Evolutionary conservation across 2,797 vertebrate species (phyloP).

Genomic region (Erpetoichthys calabaricus): DNA sequence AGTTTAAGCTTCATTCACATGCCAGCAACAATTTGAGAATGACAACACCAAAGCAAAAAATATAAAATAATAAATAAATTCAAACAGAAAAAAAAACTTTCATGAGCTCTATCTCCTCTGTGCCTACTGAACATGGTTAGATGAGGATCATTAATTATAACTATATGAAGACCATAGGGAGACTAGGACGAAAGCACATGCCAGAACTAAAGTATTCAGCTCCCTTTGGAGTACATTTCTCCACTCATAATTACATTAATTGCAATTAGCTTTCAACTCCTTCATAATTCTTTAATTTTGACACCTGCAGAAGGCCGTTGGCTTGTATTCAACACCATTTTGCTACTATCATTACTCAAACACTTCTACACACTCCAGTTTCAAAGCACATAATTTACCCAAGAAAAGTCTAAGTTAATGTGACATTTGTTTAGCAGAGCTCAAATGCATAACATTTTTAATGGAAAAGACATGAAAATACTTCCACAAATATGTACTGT

Average conservation of each 20-base stretch:
- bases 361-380: slow-evolving; percentile 14
- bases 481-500: too few relatives aligned
- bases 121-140: slow-evolving; percentile 12
- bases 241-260: slow-evolving; percentile 28
- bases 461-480: background rate
- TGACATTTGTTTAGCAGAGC: background rate
- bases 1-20: slow-evolving; percentile 7
- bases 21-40: slow-evolving; percentile 18
- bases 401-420: slow-evolving; percentile 10
- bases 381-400: slow-evolving; percentile 11
- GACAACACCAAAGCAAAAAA: slow-evolving; percentile 14
- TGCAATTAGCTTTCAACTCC: slow-evolving; percentile 32
- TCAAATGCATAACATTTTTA: background rate
- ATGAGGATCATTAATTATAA: slow-evolving; percentile 28
- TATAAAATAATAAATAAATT: background rate
- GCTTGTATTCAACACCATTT: slow-evolving; percentile 21
- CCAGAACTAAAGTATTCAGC: slow-evolving; percentile 20
- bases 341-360: slow-evolving; percentile 16
- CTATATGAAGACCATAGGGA: slow-evolving; percentile 13
- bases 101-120: slow-evolving; percentile 13
- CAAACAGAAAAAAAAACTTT: slow-evolving; percentile 14
- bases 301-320: slow-evolving; percentile 22
- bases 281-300: slow-evolving; percentile 24
- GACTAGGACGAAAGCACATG: slow-evolving; percentile 14
- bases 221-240: slow-evolving; percentile 20